Evolutionary conservation across 2,888 invertebrate genomes (phyloP).

Genomic region (Meloe dianella): DNA sequence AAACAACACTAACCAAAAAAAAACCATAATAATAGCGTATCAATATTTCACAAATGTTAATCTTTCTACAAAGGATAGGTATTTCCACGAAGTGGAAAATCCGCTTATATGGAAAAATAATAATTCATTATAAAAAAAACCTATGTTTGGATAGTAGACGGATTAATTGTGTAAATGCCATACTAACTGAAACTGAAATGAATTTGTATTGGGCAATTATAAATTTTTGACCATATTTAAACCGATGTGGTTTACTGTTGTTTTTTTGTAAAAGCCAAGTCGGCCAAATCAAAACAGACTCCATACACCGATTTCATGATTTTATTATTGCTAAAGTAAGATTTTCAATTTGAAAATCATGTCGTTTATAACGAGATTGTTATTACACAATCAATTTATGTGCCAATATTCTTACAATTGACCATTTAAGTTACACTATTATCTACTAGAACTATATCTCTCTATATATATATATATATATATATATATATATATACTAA

Average conservation of each 20-base stretch:
- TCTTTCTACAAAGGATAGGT: conserved; percentile 19
- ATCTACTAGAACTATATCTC: too few species aligned
- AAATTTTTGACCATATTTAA: neutral
- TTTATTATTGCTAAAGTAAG: too few species aligned
- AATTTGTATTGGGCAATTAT: neutral
- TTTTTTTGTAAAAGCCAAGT: too few species aligned
- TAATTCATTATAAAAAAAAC: conserved; percentile 23
- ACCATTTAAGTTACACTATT: neutral
- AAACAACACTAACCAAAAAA: conserved; percentile 13
- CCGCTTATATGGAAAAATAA: conserved; percentile 27
- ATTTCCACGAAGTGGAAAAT: conserved; percentile 18
- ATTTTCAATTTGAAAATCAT: too few species aligned
- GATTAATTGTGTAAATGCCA: conserved; percentile 22
- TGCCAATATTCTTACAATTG: neutral
- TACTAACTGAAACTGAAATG: too few species aligned
- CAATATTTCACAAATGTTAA: conserved; percentile 31
- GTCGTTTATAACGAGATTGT: too few species aligned
- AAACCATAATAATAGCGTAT: conserved; percentile 27
- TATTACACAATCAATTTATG: neutral
- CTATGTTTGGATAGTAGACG: neutral
- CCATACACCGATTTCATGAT: too few species aligned
- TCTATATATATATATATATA: neutral
- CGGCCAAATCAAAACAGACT: too few species aligned
- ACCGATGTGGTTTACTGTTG: neutral
- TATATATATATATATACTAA: conserved; percentile 58